Conservation (phyloP, 1,140 invertebrate genomes). For the Camponotus pennsylvanicus region DNA sequence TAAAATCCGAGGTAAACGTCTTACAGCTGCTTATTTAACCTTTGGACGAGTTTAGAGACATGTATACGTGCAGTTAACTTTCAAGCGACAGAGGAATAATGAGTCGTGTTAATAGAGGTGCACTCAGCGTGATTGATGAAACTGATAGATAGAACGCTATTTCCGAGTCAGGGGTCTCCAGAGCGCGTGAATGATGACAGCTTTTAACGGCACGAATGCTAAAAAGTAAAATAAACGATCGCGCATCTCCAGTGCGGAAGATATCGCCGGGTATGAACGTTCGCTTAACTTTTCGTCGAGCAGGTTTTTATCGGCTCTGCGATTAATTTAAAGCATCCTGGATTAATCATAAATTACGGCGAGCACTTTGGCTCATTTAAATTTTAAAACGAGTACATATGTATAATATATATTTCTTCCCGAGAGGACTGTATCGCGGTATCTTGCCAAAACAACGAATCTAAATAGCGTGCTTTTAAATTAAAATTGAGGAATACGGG, state of each 20-base stretch:
- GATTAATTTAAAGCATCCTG: slow-evolving; percentile 34
- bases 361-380: slow-evolving; percentile 31
- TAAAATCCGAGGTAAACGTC: slow-evolving; percentile 66
- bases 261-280: background rate
- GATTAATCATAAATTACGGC: slow-evolving; percentile 45
- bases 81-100: slow-evolving; percentile 38
- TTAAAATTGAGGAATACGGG: background rate
- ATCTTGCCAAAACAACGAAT: background rate
- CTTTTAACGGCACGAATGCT: slow-evolving; percentile 50
- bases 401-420: background rate
- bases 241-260: slow-evolving; percentile 21
- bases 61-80: slow-evolving; percentile 24
- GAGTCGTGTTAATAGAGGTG: slow-evolving; percentile 60
- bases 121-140: slow-evolving; percentile 52
- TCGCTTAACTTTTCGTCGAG: slow-evolving; percentile 16
- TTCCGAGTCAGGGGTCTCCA: slow-evolving; percentile 59
- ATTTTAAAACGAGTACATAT: slow-evolving; percentile 19
- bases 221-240: slow-evolving; percentile 41
- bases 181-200: slow-evolving; percentile 51
- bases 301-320: slow-evolving; percentile 7
- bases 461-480: background rate
- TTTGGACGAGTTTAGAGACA: slow-evolving; percentile 53
- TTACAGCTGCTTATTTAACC: slow-evolving; percentile 66
- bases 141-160: slow-evolving; percentile 51
- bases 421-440: background rate